phyloP scores from a whole-genome alignment of 2,113 vertebrate species.

The Lycaon pictus region DNA sequence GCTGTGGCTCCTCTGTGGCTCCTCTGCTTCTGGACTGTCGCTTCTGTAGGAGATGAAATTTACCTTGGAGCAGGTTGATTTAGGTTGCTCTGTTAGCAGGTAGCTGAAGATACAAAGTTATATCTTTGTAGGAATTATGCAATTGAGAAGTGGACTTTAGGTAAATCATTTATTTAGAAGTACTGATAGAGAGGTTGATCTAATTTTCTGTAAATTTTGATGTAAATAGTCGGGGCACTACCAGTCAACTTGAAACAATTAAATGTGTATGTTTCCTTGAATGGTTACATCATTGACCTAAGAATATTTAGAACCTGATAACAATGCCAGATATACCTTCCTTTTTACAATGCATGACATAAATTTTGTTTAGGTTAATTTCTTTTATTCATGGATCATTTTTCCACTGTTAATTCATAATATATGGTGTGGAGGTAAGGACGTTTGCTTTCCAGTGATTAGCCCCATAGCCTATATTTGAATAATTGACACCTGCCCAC shows the following conservation, averaged over 20 bases:
- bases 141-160: slow-evolving; percentile 40
- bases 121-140: slow-evolving; percentile 13
- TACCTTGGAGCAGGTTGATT: slow-evolving; percentile 7
- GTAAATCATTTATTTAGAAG: slow-evolving; percentile 64
- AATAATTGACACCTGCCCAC: not conserved
- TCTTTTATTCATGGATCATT: not conserved
- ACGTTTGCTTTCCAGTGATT: slow-evolving; percentile 14
- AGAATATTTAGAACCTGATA: not conserved
- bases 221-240: slow-evolving; percentile 62
- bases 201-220: slow-evolving; percentile 66
- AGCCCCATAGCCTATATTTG: not conserved
- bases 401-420: not conserved
- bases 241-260: slow-evolving; percentile 55
- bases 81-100: not conserved
- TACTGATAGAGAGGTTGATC: slow-evolving; percentile 25
- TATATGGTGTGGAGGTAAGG: not conserved
- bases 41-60: not conserved
- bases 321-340: not conserved
- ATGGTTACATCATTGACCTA: not conserved
- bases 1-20: not conserved
- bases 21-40: not conserved
- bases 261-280: slow-evolving; percentile 10
- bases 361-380: not conserved
- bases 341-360: slow-evolving; percentile 15
- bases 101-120: not conserved